Conservation (phyloP, 2,888 invertebrate genomes). For the Onchidella celtica region DNA sequence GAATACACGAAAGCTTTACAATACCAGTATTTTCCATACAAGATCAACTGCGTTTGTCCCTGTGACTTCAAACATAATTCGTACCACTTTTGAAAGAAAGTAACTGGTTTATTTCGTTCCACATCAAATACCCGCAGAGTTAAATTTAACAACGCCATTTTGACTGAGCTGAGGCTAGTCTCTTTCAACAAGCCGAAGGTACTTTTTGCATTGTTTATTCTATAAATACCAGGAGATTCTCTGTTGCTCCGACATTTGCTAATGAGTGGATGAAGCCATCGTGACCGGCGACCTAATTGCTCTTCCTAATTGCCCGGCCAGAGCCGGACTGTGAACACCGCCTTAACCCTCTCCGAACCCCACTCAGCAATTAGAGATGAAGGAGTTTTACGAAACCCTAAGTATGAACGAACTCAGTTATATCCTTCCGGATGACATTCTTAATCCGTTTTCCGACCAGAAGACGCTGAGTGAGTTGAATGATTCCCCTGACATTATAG, state of each 20-base stretch:
- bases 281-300: neutral
- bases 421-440: constrained; percentile 31
- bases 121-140: no score
- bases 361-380: constrained; percentile 2
- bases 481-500: constrained; percentile 15
- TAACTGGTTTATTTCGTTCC: no score
- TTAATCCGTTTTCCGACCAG: constrained; percentile 39
- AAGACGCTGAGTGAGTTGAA: constrained; percentile 38
- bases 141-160: no score
- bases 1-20: no score
- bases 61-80: no score
- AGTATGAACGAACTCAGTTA: constrained; percentile 32
- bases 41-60: no score
- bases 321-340: neutral
- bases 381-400: constrained; percentile 27
- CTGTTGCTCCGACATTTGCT: neutral
- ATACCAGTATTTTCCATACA: no score
- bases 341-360: neutral
- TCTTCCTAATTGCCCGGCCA: neutral
- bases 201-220: neutral
- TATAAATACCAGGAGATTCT: neutral
- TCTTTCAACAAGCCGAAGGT: neutral
- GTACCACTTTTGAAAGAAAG: no score
- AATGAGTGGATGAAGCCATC: constrained; percentile 1
- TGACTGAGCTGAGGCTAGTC: no score